Evolutionary conservation across 2,797 vertebrate species (phyloP), one percentile per base, ranked within the genome.

Genomic region (Orientallactaga sibirica): DNA sequence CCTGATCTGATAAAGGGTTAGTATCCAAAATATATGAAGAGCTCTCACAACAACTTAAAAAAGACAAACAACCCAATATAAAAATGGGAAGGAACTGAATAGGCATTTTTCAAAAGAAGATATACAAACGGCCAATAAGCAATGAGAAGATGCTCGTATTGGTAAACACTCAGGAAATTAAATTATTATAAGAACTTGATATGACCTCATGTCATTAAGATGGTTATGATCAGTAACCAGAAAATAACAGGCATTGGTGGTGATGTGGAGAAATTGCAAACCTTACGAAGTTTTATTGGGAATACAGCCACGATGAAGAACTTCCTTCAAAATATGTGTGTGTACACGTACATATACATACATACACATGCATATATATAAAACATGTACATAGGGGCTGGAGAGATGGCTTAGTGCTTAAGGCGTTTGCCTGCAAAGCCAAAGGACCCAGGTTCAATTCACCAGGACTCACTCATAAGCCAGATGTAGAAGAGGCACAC

Each of bases 101-200:
- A 86, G 68, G 48, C 4, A 71, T 82, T 94, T 91, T 71, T 5
- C 29, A 24, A 67, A 83, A 90, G 29, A 91, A 95, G 37, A 91
- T 15, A 15, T 11, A 48, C 52, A 84, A 19, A 66, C 92, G 66
- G 8, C 61, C 55, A 71, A 76, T 64, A 83, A 89, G 4, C 71
- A 83, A 75, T 24, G 25, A 88, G 86, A 86, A 73, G 64, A 52
- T 67, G 55, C 29, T 73, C n/a, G 43, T 9, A 3, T 75, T 76
- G 75, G 15, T 48, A 75, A 41, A 43, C 43, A 62, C 33, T 86
- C 88, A 88, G 55, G 37, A 90, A 74, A 86, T 76, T 16, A 62
- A 73, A 70, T 52, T 33, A 64, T 82, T 74, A 25, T 61, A 71
- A 73, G 58, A n/a, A 29, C 24, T 55, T 71, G 78, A 33, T 61